phyloP scores from a whole-genome alignment of 2,797 vertebrate species.

The Mastacembelus armatus region DNA sequence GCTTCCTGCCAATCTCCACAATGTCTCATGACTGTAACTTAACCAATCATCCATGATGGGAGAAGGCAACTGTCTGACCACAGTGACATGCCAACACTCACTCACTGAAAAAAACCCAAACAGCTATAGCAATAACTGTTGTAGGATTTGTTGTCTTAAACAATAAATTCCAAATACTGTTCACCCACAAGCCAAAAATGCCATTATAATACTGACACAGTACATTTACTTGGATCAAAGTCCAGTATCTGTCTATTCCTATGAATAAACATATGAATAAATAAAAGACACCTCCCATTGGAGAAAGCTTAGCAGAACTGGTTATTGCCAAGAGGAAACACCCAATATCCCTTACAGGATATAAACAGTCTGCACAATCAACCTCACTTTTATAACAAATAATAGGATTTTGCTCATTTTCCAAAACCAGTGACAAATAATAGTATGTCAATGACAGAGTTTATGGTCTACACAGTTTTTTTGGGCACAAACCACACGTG shows the following conservation, averaged over 20 bases:
- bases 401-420: neutral
- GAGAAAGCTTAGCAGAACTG: neutral
- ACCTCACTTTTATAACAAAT: no score
- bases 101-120: no score
- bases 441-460: no score
- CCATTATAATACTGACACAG: conserved; percentile 12
- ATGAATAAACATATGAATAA: conserved; percentile 59
- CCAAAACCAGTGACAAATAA: neutral
- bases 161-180: conserved; percentile 2
- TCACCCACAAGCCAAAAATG: conserved; percentile 46
- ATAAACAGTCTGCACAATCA: no score
- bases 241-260: conserved; percentile 41
- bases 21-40: neutral
- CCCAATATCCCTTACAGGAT: no score
- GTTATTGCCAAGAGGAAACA: conserved; percentile 1
- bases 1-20: conserved; percentile 17
- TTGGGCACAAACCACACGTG: no score
- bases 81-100: neutral
- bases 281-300: conserved; percentile 22
- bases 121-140: no score
- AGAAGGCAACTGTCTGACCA: neutral
- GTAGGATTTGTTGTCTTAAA: conserved; percentile 12
- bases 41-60: conserved; percentile 14
- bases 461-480: no score
- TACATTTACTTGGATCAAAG: conserved; percentile 27